phyloP scores from a whole-genome alignment of 2,113 vertebrate genomes.

The Varanus komodoensis region DNA sequence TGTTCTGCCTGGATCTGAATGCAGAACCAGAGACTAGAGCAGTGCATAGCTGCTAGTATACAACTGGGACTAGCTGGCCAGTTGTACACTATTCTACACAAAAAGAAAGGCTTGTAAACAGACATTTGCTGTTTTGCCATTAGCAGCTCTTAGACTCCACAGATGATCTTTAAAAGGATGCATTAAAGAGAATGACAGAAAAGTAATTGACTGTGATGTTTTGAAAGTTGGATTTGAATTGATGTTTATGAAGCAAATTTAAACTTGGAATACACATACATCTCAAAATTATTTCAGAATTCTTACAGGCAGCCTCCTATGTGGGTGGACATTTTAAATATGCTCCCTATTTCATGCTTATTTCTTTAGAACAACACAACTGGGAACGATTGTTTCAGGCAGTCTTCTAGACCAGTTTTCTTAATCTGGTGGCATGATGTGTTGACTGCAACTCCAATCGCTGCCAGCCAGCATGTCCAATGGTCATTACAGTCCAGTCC shows the following conservation, averaged over 20 bases:
- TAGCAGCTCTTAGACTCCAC: not conserved
- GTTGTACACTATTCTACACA: not conserved
- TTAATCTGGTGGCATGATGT: too few relatives aligned
- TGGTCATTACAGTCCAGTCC: too few relatives aligned
- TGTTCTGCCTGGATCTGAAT: not conserved
- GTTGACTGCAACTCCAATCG: too few relatives aligned
- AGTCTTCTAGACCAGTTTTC: too few relatives aligned
- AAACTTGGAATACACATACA: not conserved
- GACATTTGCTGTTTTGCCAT: not conserved
- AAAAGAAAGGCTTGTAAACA: not conserved
- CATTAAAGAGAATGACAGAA: not conserved
- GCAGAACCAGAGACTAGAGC: too few relatives aligned
- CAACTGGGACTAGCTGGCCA: not conserved
- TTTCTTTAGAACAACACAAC: not conserved
- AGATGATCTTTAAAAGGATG: not conserved
- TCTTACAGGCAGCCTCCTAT: not conserved
- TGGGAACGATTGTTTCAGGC: not conserved
- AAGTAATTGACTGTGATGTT: not conserved
- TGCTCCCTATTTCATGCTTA: not conserved
- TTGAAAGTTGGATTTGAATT: not conserved
- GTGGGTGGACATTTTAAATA: not conserved
- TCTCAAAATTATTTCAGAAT: not conserved
- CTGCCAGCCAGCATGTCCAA: too few relatives aligned
- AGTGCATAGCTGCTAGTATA: not conserved
- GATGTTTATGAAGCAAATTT: not conserved